Base-by-base conservation (phyloP, 2,888 invertebrate genomes). In the Eurytoma adleriae region DNA sequence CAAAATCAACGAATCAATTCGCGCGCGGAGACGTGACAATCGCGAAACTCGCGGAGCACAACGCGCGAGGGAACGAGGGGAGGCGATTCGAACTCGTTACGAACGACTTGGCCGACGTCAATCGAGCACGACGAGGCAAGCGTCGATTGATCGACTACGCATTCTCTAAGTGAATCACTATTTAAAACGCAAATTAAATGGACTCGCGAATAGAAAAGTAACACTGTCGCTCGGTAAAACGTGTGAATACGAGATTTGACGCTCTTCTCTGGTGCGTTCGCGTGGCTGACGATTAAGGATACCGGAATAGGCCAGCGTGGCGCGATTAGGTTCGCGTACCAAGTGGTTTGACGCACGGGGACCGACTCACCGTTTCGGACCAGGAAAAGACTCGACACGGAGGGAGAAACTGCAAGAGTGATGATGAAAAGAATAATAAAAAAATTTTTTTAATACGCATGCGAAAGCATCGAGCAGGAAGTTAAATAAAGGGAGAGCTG, bases 341-440 rank as follows among this genome's bases (percentile, higher is more conserved):
- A 72, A 50, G 20, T 14, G 13, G 64, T 40, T 40, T 40, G 59
- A 69, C 76, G 82, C 83, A 72, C 83, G 62, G 79, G 74, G 67
- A 73, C 82, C 82, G 83, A 84, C 83, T 83, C 84, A 83, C 82
- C 83, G 82, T 79, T 82, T 77, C 81, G 79, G 80, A 80, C 30
- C 80, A 84, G 74, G 80, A 61, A 24, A 24, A 82, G 82, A 83
- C 64, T 73, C 75, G 81, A 83, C 73, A 78, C 76, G 83, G 77
- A 76, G 54, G 77, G 77, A 64, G 73, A 74, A 82, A 79, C 79
- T 75, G 77, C 74, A 82, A 79, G 79, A 80, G 80, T 75, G 77
- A 75, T 76, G 76, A 74, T 72, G 79, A 59, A 50, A 68, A 57
- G 30, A 56, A 48, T 24, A 67, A 67, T 75, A 68, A 40, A 56